Percentiles rank a stretch among this genome's conserved stretches.
Evolutionary conservation across 2,888 invertebrate genomes (phyloP).

Genomic region (Drosophila algonquin): DNA sequence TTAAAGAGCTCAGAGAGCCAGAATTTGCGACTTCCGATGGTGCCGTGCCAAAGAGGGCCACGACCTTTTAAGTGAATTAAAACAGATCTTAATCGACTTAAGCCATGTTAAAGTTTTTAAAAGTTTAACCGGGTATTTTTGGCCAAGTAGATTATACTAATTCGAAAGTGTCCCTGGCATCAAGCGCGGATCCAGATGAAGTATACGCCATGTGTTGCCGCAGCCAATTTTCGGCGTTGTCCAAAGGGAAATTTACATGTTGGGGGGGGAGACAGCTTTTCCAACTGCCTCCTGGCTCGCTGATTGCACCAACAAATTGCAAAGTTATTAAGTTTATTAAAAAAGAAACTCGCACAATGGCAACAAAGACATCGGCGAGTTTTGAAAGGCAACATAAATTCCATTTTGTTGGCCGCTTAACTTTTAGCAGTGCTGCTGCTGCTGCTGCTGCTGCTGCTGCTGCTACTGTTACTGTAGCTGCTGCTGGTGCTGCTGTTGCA

Average conservation of each 20-base stretch:
- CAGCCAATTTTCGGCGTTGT: conserved; percentile 3
- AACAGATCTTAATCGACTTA: conserved; percentile 3
- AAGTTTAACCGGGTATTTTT: neutral
- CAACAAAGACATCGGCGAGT: conserved; percentile 58
- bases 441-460: conserved; percentile 43
- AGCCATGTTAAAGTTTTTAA: too few relatives aligned
- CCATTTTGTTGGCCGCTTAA: conserved; percentile 68
- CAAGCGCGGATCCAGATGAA: conserved; percentile 45
- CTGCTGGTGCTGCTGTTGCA: conserved; percentile 42
- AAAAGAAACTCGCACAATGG: conserved; percentile 45
- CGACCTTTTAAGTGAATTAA: conserved; percentile 21
- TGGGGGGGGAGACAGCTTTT: conserved; percentile 19
- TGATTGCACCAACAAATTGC: conserved; percentile 74
- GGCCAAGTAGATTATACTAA: neutral
- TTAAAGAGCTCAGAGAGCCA: conserved; percentile 12
- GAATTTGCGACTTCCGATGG: too few relatives aligned
- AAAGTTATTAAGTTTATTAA: conserved; percentile 76
- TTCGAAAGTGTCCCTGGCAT: neutral
- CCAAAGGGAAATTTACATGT: conserved; percentile 59
- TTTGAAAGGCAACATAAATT: conserved; percentile 55
- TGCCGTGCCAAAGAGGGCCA: neutral
- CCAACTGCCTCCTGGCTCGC: conserved; percentile 36
- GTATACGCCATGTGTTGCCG: conserved; percentile 68
- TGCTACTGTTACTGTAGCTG: neutral
- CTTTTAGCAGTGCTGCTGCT: conserved; percentile 56